Conservation (phyloP, 2,113 vertebrate species). For the Kryptolebias marmoratus region DNA sequence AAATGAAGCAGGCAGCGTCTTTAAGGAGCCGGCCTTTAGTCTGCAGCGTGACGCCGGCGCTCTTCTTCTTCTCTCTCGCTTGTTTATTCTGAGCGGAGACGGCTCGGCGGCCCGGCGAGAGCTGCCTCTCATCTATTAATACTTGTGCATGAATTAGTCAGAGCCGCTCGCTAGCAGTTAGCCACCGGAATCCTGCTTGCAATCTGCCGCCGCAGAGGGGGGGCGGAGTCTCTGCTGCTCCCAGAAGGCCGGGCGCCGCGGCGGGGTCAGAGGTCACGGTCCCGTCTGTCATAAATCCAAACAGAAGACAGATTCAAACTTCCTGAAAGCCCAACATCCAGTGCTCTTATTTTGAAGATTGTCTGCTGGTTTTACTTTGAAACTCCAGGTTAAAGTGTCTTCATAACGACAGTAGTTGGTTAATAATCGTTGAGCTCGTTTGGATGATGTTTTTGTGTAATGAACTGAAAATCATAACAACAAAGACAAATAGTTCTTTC, state of each 20-base stretch:
- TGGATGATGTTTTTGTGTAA: too few species aligned
- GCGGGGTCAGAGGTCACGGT: slow-evolving; percentile 21
- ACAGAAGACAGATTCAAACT: too few species aligned
- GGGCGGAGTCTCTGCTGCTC: neutral
- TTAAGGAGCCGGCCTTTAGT: slow-evolving; percentile 25
- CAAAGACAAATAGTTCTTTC: too few species aligned
- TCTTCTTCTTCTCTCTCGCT: slow-evolving; percentile 16
- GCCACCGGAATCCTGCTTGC: slow-evolving; percentile 35
- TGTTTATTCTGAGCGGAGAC: neutral
- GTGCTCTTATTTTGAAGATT: too few species aligned
- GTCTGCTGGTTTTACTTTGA: too few species aligned
- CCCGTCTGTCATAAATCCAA: too few species aligned
- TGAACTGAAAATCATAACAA: too few species aligned
- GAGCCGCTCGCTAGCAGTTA: slow-evolving; percentile 48
- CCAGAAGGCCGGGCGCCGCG: neutral
- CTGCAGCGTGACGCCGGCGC: slow-evolving; percentile 21
- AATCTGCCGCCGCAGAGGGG: neutral
- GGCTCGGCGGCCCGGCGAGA: slow-evolving; percentile 36
- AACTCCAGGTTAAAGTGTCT: too few species aligned
- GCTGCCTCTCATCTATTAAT: slow-evolving; percentile 68
- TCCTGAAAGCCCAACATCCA: too few species aligned
- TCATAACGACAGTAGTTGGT: too few species aligned
- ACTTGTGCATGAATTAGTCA: slow-evolving; percentile 65
- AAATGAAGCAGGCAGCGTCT: neutral
- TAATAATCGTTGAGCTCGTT: too few species aligned